These are phyloP conservation scores for Cynaeus angustus DNA, from an alignment of 2,888 invertebrate species.

Conservation along the genomic window DNA sequence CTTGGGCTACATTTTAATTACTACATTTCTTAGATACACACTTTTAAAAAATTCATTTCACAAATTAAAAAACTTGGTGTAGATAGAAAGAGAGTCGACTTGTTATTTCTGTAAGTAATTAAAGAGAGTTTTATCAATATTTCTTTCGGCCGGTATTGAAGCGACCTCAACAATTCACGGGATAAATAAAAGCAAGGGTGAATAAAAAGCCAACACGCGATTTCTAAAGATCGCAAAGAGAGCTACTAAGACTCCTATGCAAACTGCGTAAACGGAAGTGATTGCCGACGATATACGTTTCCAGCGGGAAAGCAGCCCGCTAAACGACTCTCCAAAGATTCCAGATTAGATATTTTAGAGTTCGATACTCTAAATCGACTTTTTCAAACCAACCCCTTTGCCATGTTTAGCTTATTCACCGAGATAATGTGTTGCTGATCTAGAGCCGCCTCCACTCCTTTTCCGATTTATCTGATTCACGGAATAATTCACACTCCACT, in stretches of 20 bases:
- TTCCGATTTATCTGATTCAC: conserved; percentile 50
- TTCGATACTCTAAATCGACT: conserved; percentile 68
- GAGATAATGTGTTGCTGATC: conserved; percentile 51
- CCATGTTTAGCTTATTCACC: conserved; percentile 53
- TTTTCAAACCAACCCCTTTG: conserved; percentile 63
- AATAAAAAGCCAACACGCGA: conserved; percentile 39
- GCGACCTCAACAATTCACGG: conserved; percentile 54
- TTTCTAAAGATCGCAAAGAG: conserved; percentile 53
- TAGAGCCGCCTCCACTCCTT: conserved; percentile 35
- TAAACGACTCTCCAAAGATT: conserved; percentile 70
- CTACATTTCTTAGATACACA: conserved; percentile 59
- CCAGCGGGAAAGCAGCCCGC: conserved; percentile 61
- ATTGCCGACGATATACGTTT: conserved; percentile 65
- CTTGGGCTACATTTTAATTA: conserved; percentile 60
- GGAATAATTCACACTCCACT: conserved; percentile 52
- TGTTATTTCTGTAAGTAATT: conserved; percentile 59
- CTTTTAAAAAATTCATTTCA: conserved; percentile 53
- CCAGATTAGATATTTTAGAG: conserved; percentile 69
- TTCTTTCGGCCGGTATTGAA: conserved; percentile 51
- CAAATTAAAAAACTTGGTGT: conserved; percentile 51
- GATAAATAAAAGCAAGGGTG: conserved; percentile 47
- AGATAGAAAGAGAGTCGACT: conserved; percentile 20
- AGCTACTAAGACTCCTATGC: conserved; percentile 56
- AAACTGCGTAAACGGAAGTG: conserved; percentile 66
- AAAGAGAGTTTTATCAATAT: conserved; percentile 63